These are phyloP conservation scores for Xiphophorus couchianus DNA, from an alignment of 2,113 vertebrate genomes.

Conservation along the genomic window DNA sequence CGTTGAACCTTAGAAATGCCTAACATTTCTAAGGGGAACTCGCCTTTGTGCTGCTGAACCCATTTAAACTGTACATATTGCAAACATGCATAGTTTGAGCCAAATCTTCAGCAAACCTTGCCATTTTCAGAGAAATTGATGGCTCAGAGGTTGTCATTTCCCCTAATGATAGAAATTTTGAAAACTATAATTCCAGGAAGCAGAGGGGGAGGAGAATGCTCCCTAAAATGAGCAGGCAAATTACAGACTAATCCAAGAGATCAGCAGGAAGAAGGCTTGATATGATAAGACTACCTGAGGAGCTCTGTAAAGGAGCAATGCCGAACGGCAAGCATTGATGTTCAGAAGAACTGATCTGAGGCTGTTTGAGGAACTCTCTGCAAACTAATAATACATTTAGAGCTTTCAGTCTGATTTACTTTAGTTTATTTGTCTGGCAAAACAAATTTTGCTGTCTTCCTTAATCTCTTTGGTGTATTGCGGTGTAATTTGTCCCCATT, in stretches of 20 bases:
- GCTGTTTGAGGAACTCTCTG: not conserved
- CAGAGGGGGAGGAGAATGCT: not conserved
- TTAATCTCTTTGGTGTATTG: not conserved
- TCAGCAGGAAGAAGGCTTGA: not conserved
- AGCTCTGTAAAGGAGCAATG: not conserved
- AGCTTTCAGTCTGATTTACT: not conserved
- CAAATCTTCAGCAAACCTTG: not conserved
- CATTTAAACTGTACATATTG: not conserved
- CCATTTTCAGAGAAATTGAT: not conserved
- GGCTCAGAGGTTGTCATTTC: not conserved
- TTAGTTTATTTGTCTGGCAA: not conserved
- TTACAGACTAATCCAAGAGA: not conserved
- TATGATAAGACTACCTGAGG: not conserved
- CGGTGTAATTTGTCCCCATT: not conserved
- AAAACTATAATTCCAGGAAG: not conserved
- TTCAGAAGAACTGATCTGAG: not conserved
- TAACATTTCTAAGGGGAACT: not conserved
- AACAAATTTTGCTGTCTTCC: no score
- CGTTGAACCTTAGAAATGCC: no score
- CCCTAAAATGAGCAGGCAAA: not conserved
- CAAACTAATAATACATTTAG: not conserved
- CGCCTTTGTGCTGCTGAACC: not conserved
- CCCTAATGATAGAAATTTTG: not conserved
- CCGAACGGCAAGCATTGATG: no score
- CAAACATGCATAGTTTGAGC: not conserved